phyloP scores from a whole-genome alignment of 2,113 vertebrate genomes.

The Chloropsis cyanopogon region DNA sequence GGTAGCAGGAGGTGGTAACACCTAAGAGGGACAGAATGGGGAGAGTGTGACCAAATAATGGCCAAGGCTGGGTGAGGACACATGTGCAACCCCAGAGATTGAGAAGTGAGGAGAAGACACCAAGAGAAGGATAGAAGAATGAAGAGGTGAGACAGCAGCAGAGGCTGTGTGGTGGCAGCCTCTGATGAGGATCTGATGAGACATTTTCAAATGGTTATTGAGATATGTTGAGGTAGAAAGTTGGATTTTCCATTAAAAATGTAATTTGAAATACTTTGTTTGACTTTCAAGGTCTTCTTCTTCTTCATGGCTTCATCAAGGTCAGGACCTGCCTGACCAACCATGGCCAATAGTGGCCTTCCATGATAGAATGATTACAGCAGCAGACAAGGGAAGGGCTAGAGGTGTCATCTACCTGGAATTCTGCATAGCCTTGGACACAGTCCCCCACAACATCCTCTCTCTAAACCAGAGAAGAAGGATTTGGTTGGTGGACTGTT shows the following conservation, averaged over 20 bases:
- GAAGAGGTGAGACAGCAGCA: background rate
- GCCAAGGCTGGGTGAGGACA: background rate
- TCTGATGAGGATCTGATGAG: background rate
- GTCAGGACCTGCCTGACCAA: background rate
- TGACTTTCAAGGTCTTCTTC: background rate
- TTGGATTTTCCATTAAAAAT: background rate
- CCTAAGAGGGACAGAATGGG: background rate
- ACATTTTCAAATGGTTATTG: background rate
- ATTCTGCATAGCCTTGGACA: background rate
- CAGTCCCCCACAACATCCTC: background rate
- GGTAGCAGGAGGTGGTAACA: background rate
- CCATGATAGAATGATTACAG: background rate
- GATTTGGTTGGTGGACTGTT: background rate
- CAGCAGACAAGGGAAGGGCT: background rate
- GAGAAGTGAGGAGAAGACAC: background rate
- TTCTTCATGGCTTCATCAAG: background rate
- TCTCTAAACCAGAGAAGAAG: background rate
- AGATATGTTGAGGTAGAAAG: background rate
- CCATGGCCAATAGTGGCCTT: background rate
- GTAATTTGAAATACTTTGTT: background rate
- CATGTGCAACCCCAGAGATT: fast-evolving
- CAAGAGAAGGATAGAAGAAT: background rate
- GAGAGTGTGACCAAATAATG: background rate
- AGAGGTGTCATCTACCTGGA: background rate
- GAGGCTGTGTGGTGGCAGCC: background rate